Evolutionary conservation across 2,113 vertebrate species (phyloP).

Genomic region (Parus major): DNA sequence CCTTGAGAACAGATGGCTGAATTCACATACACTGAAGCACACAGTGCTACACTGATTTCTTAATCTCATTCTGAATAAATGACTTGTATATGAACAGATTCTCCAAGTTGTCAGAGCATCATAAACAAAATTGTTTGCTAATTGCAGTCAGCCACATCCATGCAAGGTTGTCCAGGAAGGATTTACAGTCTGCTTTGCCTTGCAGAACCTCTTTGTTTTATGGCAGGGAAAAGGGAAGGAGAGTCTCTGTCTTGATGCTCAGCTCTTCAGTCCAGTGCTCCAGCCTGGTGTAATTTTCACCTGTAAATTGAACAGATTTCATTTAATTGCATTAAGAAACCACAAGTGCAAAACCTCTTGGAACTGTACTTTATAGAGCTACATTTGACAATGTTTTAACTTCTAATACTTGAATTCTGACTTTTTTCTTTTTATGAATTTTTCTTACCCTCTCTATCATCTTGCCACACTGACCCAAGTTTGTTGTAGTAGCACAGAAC

Average conservation of each 20-base stretch:
- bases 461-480: not conserved
- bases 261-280: not conserved
- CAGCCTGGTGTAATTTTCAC: not conserved
- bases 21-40: constrained; percentile 39
- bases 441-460: not conserved
- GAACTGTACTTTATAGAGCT: not conserved
- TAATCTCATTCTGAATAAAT: constrained; percentile 64
- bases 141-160: constrained; percentile 34
- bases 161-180: constrained; percentile 4
- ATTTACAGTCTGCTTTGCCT: constrained; percentile 31
- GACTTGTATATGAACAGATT: constrained; percentile 56
- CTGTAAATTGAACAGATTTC: not conserved
- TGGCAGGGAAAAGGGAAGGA: not conserved
- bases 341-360: not conserved
- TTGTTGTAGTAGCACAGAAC: constrained; percentile 1
- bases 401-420: not conserved
- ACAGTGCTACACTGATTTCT: constrained; percentile 44
- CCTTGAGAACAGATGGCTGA: constrained; percentile 58
- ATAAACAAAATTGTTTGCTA: constrained; percentile 57
- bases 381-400: not conserved
- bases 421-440: not conserved
- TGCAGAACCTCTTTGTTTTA: constrained; percentile 1
- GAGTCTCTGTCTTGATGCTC: not conserved
- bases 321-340: not conserved
- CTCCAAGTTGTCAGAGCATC: constrained; percentile 32